phyloP scores from a whole-genome alignment of 2,113 vertebrate species.

The Labrus mixtus region DNA sequence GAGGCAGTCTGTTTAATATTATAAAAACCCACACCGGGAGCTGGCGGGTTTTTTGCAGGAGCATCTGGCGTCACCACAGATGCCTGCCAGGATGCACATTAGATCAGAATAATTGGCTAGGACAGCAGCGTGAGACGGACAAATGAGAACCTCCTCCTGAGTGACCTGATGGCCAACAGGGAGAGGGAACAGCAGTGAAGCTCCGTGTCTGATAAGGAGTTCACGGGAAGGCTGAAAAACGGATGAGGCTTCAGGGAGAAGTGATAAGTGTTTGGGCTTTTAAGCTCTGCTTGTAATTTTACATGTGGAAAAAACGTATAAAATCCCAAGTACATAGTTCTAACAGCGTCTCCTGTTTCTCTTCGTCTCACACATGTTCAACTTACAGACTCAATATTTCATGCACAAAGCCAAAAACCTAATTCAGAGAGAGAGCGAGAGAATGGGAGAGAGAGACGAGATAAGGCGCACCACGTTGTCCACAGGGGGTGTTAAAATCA shows the following conservation, averaged over 20 bases:
- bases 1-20: conserved; percentile 70
- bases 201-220: conserved; percentile 36
- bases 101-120: conserved; percentile 71
- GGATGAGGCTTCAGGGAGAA: neutral
- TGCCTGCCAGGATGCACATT: conserved; percentile 69
- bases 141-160: conserved; percentile 73
- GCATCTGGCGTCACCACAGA: conserved; percentile 75
- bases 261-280: neutral
- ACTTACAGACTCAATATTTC: neutral
- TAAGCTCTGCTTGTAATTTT: neutral
- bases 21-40: conserved; percentile 65
- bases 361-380: too few relatives aligned
- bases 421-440: neutral
- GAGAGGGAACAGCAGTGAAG: conserved; percentile 39
- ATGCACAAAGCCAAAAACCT: neutral
- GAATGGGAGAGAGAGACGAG: too few relatives aligned
- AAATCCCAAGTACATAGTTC: too few relatives aligned
- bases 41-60: conserved; percentile 57
- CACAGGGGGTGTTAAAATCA: too few relatives aligned
- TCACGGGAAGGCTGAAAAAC: conserved; percentile 1
- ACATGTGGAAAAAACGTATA: neutral
- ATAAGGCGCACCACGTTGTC: too few relatives aligned
- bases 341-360: too few relatives aligned
- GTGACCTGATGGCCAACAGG: conserved; percentile 66
- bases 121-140: conserved; percentile 74